Conservation (phyloP, 2,113 vertebrate genomes). For the Coracopsis vasa region DNA sequence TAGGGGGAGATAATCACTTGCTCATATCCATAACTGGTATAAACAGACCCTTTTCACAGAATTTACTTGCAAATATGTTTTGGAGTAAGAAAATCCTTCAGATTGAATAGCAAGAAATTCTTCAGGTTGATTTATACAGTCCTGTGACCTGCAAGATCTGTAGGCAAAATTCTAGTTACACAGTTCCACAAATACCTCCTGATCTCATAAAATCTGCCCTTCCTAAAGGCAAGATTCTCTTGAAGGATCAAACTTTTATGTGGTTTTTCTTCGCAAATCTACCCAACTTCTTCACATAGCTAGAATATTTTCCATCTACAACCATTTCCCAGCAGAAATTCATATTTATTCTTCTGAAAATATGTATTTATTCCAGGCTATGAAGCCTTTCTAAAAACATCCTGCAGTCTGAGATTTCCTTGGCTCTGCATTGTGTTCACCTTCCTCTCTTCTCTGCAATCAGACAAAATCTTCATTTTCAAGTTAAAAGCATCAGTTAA, state of each 20-base stretch:
- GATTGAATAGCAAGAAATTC: neutral
- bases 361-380: neutral
- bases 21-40: neutral
- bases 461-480: neutral
- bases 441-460: neutral
- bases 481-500: neutral
- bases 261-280: neutral
- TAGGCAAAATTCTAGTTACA: neutral
- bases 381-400: neutral
- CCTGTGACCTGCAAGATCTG: neutral
- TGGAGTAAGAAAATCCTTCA: neutral
- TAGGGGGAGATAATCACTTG: neutral
- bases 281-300: neutral
- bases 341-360: neutral
- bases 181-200: neutral
- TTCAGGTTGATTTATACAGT: neutral
- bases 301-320: neutral
- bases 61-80: neutral
- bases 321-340: neutral
- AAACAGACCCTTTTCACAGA: neutral
- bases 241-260: neutral
- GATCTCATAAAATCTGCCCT: neutral
- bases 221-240: neutral
- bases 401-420: neutral
- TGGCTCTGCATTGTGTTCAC: neutral